These are phyloP conservation scores for Sisyra nigra DNA, from an alignment of 2,888 invertebrate genomes.

Conservation along the genomic window DNA sequence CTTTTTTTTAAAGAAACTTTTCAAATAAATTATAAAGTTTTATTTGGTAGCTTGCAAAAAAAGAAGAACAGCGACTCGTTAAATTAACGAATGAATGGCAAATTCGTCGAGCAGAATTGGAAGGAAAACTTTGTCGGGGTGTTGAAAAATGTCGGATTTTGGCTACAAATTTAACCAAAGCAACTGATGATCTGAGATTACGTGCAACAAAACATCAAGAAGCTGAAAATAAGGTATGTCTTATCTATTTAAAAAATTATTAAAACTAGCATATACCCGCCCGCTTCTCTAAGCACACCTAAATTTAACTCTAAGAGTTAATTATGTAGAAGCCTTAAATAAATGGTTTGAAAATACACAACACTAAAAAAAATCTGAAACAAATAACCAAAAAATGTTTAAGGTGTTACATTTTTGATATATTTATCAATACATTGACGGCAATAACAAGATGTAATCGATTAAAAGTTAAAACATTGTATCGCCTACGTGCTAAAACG, in stretches of 20 bases:
- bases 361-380: no score
- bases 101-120: constrained; percentile 34
- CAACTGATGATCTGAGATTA: constrained; percentile 38
- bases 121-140: constrained; percentile 36
- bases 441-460: no score
- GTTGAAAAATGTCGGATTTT: constrained; percentile 43
- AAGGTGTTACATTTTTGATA: no score
- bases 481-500: no score
- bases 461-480: no score
- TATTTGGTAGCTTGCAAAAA: constrained; percentile 2
- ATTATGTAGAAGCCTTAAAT: no score
- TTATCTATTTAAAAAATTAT: background rate
- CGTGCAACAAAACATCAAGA: constrained; percentile 33
- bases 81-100: constrained; percentile 40
- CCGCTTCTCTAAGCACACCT: no score
- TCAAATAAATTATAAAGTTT: constrained; percentile 2
- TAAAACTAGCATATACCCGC: no score
- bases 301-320: no score
- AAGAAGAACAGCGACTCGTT: constrained; percentile 19
- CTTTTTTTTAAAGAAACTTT: constrained; percentile 1
- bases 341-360: no score
- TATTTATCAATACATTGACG: no score
- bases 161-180: constrained; percentile 39
- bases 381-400: no score
- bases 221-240: constrained; percentile 9